Base-by-base conservation (phyloP, 2,888 invertebrate species). In the Pseudococcus longispinus region DNA sequence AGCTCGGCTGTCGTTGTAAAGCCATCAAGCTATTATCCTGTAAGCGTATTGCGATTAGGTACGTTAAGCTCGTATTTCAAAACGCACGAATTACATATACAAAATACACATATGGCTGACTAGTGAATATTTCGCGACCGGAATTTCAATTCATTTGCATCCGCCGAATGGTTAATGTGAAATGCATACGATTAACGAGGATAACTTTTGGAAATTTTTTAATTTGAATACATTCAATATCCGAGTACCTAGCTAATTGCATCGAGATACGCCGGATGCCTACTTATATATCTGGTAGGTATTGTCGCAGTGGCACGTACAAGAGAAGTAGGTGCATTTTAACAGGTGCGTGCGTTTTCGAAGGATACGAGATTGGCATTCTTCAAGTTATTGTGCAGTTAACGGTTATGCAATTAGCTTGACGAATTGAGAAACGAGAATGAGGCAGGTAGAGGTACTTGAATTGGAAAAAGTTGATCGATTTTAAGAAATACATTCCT, bases 81-180 rank as follows among this genome's bases (percentile, higher is more conserved):
- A 70, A 70, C 70, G 29, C 70, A 70, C 70, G 70, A 70, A 70
- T 70, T 70, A 70, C 70, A 70, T 70, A 70, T 70, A 70, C 70
- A 70, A 29, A 70, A 70, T 70, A 70, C 29, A 29, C 70, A 70
- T 70, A 29, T 29, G 70, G 20, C 70, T 70, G 18, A 1, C 15
- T 70, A 70, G 70, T 32, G 70, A 70, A 29, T 29, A 70, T 70
- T 70, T 70, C 70, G 29, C 70, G 70, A 70, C 29, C 70, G 70
- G 70, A 70, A 70, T 70, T 70, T 70, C 70, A 70, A 70, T 70
- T 60, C 60, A 60, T 60, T 70, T 70, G 70, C 70, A 70, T 70
- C 70, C 13, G 18, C 18, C 32, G 18, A 70, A 70, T 70, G 70
- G 70, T 32, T 70, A 29, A 70, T 70, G 70, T 32, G 29, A 70